phyloP scores from a whole-genome alignment of 2,888 invertebrate genomes.

The Zelleria hepariella region DNA sequence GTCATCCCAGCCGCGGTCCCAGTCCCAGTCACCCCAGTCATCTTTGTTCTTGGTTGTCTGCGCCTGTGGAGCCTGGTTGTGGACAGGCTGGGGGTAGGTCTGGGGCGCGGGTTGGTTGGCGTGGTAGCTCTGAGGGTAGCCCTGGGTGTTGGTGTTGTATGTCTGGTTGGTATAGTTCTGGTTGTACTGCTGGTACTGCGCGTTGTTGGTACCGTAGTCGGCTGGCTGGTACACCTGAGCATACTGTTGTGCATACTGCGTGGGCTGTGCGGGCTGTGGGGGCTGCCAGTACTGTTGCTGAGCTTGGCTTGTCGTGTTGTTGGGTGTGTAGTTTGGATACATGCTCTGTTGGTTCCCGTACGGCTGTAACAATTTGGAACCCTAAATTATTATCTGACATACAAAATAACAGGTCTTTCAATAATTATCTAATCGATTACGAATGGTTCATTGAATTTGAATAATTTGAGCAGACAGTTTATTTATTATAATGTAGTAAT shows the following conservation, averaged over 20 bases:
- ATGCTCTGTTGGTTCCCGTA: conserved; percentile 47
- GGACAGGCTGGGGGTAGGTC: conserved; percentile 20
- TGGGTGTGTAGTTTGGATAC: conserved; percentile 41
- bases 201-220: conserved; percentile 18
- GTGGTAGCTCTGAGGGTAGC: conserved; percentile 42
- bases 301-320: conserved; percentile 19
- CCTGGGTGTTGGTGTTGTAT: conserved; percentile 31
- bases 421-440: background rate
- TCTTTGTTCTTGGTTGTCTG: conserved; percentile 36
- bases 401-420: background rate
- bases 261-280: conserved; percentile 18
- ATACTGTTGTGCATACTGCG: conserved; percentile 29
- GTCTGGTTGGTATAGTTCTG: conserved; percentile 42
- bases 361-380: conserved; percentile 32
- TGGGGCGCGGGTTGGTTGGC: conserved; percentile 32
- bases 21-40: conserved; percentile 69
- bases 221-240: conserved; percentile 42
- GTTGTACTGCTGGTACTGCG: conserved; percentile 40
- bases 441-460: background rate
- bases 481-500: background rate
- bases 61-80: conserved; percentile 29
- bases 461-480: background rate
- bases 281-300: conserved; percentile 54
- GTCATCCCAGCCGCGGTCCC: conserved; percentile 77
- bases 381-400: background rate